Base-by-base conservation (phyloP, 2,113 vertebrate species). In the Carassius auratus region DNA sequence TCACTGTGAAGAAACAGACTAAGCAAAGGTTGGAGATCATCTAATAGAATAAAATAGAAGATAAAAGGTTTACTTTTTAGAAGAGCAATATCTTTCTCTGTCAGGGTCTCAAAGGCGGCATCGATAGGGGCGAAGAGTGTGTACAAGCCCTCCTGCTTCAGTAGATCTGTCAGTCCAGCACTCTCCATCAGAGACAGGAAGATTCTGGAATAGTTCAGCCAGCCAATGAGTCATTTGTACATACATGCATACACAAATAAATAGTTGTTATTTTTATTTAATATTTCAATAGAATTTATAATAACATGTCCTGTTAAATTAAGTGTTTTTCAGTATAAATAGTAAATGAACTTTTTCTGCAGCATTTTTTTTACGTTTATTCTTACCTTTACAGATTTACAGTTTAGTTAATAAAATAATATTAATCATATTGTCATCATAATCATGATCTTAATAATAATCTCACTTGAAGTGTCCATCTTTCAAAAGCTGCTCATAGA, bases 121-220 rank as follows among this genome's bases (percentile, higher is more conserved):
- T 99, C 97, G 26, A 96, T 97, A 15, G 98, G 98, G 23, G 97
- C 96, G 91, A 99, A 99, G 7, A 98, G 91, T 5, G 98, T 99
- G 96, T 96, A 98, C 1, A 94, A 90, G 80, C 97, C 97, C 48
- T 96, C 94, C 17, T 86, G 92, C 55, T 91, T 95, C 21, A 99
- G 92, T 83, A 99, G 82, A 19, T 97, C 96, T 79, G 95, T 96
- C 88, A 99, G 91, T 76, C 93, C 96, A 57, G 97, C 98, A 81
- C 92, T 94, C 93, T 98, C 96, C 83, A 99, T 94, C 81, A 99
- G 93, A 8, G 93, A 94, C 86, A 99, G 95, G 93, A 99, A 99
- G 89, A 95, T 87, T 52, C 96, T 97, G 86, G 81, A 86, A 88
- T 23, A 69, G 48, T 68, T 30, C 5, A 84, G 55, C 3, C 19